Percentiles rank a stretch among this genome's conserved stretches.
Conservation (phyloP, 2,113 vertebrate genomes). For the Scolopax mira region DNA sequence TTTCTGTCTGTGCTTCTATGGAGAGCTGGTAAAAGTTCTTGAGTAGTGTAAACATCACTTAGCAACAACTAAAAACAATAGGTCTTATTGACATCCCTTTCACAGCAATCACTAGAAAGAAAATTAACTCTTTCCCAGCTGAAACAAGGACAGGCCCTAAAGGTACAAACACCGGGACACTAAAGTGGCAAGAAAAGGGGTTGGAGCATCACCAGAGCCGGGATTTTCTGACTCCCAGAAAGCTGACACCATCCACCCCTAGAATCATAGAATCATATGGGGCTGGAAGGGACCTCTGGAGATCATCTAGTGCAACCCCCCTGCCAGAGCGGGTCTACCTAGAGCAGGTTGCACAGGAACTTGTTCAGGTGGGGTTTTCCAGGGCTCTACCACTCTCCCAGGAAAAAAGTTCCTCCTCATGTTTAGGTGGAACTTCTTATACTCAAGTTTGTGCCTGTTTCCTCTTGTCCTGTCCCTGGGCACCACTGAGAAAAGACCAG, state of each 20-base stretch:
- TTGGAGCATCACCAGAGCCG: not conserved
- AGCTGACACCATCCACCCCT: rapidly evolving
- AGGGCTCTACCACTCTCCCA: too few species aligned
- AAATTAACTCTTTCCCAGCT: not conserved
- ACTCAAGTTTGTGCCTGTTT: too few species aligned
- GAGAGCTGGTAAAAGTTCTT: not conserved
- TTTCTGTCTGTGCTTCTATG: not conserved
- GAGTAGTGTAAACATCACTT: not conserved
- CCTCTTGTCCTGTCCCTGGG: too few species aligned
- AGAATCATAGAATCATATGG: too few species aligned
- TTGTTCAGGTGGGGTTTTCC: too few species aligned
- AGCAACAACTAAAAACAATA: not conserved
- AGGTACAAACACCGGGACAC: not conserved
- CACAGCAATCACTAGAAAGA: not conserved
- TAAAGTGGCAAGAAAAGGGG: not conserved
- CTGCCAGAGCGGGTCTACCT: too few species aligned
- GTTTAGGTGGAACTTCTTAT: too few species aligned
- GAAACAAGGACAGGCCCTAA: not conserved
- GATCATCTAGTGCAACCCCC: too few species aligned
- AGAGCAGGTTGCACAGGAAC: too few species aligned
- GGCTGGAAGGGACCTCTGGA: too few species aligned
- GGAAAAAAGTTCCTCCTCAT: too few species aligned
- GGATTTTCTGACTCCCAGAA: not conserved
- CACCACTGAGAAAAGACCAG: too few species aligned
- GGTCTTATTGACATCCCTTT: not conserved